A percentile compares a stretch with the other conserved stretches of the same genome.
Evolutionary conservation across 2,888 invertebrate genomes (phyloP).

Genomic region (Epistrophella euchroma): DNA sequence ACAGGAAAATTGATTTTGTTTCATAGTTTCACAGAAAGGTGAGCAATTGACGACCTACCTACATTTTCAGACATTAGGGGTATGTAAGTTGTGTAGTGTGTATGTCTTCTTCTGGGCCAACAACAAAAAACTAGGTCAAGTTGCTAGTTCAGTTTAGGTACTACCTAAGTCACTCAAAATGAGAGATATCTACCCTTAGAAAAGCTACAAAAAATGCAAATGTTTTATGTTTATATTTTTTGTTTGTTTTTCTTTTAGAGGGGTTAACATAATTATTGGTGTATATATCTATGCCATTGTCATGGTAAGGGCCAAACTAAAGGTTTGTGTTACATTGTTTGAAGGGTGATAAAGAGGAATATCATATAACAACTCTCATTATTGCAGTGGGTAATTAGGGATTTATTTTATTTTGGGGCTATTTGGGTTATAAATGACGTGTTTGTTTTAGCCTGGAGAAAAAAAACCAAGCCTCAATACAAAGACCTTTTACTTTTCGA

Average conservation of each 20-base stretch:
- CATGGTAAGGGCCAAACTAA: constrained; percentile 26
- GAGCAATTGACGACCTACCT: constrained; percentile 62
- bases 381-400: constrained; percentile 48
- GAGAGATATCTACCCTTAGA: constrained; percentile 6
- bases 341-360: constrained; percentile 22
- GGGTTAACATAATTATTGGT: constrained; percentile 33
- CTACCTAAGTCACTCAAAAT: constrained; percentile 36
- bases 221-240: constrained; percentile 2
- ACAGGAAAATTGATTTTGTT: constrained; percentile 65
- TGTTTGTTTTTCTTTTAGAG: constrained; percentile 11
- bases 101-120: constrained; percentile 35
- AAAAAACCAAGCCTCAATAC: not conserved
- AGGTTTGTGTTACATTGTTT: not conserved
- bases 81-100: not conserved
- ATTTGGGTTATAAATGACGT: constrained; percentile 10
- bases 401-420: constrained; percentile 42
- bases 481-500: not conserved
- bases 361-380: constrained; percentile 3
- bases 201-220: not conserved
- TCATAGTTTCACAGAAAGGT: constrained; percentile 19
- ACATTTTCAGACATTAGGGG: constrained; percentile 52
- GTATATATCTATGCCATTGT: constrained; percentile 58
- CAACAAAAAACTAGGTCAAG: constrained; percentile 65
- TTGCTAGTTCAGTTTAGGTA: constrained; percentile 45
- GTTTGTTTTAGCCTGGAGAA: not conserved